Percentiles rank a stretch among this genome's conserved stretches.
Evolutionary conservation across 64 coral and sea anemone species (phyloP).

Genomic region (Platygyra sinensis): DNA sequence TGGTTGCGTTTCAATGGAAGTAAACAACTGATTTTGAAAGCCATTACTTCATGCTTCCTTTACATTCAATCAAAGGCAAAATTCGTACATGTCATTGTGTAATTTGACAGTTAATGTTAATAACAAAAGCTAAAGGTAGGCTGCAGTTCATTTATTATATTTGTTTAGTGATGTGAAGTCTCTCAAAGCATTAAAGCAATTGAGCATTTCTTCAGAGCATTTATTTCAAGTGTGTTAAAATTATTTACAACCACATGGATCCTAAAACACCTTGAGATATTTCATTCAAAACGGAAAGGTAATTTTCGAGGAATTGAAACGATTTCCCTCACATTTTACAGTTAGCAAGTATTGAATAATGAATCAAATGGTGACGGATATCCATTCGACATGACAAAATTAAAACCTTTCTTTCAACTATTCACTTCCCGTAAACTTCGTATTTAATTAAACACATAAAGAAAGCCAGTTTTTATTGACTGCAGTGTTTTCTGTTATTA

Average conservation of each 20-base stretch:
- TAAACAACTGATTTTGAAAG: conserved; percentile 8
- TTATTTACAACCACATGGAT: neutral
- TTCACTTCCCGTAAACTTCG: conserved; percentile 27
- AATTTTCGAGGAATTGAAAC: conserved; percentile 14
- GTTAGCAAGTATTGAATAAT: conserved; percentile 37
- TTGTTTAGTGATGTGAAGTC: conserved; percentile 45
- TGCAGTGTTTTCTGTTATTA: conserved; percentile 71
- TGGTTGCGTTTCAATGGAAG: neutral
- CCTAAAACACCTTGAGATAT: neutral
- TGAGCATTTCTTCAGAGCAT: conserved; percentile 1
- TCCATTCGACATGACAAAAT: conserved; percentile 66
- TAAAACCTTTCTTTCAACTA: conserved; percentile 62
- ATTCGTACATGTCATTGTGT: conserved; percentile 17
- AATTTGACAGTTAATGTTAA: conserved; percentile 42
- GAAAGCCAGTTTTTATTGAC: conserved; percentile 67
- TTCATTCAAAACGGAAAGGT: neutral
- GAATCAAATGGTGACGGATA: conserved; percentile 58
- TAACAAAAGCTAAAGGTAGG: conserved; percentile 25
- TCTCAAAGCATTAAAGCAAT: conserved; percentile 29
- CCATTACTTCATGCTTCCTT: conserved; percentile 43
- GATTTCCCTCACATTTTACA: conserved; percentile 15
- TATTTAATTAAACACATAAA: conserved; percentile 67
- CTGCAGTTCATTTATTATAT: conserved; percentile 36
- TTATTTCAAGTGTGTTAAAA: neutral
- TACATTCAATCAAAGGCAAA: conserved; percentile 9